Percentiles rank a stretch among this genome's conserved stretches.
These are phyloP conservation scores for Galleria mellonella DNA, from an alignment of 1,140 invertebrate species.

Conservation along the genomic window DNA sequence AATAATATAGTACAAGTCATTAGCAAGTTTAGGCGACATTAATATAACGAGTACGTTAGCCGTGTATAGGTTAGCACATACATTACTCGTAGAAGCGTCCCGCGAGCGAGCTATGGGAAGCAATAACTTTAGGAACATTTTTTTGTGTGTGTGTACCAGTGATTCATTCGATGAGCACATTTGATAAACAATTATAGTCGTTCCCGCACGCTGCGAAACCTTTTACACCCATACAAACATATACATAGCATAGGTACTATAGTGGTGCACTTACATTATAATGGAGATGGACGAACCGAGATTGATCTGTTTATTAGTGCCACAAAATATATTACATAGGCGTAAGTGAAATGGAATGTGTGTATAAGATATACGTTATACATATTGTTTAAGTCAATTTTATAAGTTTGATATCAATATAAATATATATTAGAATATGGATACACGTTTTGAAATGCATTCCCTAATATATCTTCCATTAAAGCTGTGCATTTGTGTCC, in stretches of 20 bases:
- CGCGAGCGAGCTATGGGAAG: too few species aligned
- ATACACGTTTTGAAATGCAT: constrained; percentile 45
- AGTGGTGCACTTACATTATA: constrained; percentile 11
- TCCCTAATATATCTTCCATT: constrained; percentile 53
- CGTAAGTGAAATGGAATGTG: constrained; percentile 20
- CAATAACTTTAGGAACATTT: too few species aligned
- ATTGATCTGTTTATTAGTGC: constrained; percentile 17
- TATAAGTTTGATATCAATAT: constrained; percentile 49
- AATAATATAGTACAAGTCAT: too few species aligned
- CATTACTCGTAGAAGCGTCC: too few species aligned
- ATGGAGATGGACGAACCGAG: neutral
- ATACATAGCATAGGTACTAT: constrained; percentile 4
- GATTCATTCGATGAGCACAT: constrained; percentile 10
- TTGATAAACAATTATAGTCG: constrained; percentile 13
- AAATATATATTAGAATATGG: constrained; percentile 20
- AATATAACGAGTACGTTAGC: too few species aligned
- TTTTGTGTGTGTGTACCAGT: too few species aligned
- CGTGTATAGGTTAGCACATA: too few species aligned
- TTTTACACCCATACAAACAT: constrained; percentile 1
- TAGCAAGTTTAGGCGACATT: too few species aligned
- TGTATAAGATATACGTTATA: constrained; percentile 31
- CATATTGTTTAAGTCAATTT: constrained; percentile 47
- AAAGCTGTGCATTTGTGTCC: constrained; percentile 41
- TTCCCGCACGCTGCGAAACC: constrained; percentile 23
- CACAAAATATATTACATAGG: constrained; percentile 6